Conservation (phyloP, 2,888 invertebrate species). For the Melanotus villosus region DNA sequence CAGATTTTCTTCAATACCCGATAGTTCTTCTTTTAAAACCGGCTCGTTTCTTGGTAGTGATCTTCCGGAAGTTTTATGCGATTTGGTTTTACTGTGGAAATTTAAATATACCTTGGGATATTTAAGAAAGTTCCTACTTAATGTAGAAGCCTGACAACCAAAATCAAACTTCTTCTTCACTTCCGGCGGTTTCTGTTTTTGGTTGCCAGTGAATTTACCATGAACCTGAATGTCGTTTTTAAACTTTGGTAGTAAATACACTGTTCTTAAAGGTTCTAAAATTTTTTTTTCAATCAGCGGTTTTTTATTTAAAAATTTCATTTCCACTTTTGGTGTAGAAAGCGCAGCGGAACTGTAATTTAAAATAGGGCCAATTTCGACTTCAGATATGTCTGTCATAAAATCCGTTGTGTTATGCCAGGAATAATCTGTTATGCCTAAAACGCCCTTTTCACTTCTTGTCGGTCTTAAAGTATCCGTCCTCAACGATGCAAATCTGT, state of each 20-base stretch:
- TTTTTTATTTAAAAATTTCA: neutral
- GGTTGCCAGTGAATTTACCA: no score
- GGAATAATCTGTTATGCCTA: neutral
- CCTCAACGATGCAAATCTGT: neutral
- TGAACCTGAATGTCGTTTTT: no score
- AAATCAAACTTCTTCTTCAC: constrained; percentile 31
- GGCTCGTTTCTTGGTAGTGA: neutral
- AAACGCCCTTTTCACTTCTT: constrained; percentile 35
- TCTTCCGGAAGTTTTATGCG: no score
- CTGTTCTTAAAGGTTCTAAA: neutral
- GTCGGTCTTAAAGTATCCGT: constrained; percentile 26
- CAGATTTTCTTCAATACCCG: neutral
- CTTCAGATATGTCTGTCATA: constrained; percentile 30
- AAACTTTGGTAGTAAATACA: no score
- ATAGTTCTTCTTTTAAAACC: no score
- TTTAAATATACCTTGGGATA: no score
- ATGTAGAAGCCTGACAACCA: constrained; percentile 37
- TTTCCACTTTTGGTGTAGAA: neutral
- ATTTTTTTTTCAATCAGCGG: neutral
- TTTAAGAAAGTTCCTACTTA: no score
- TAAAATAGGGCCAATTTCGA: constrained; percentile 24
- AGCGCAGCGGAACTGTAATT: constrained; percentile 26
- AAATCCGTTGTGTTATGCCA: constrained; percentile 14
- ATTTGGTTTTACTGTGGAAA: no score
- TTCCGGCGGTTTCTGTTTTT: neutral